phyloP scores from a whole-genome alignment of 2,113 vertebrate genomes.

The Kryptolebias marmoratus region DNA sequence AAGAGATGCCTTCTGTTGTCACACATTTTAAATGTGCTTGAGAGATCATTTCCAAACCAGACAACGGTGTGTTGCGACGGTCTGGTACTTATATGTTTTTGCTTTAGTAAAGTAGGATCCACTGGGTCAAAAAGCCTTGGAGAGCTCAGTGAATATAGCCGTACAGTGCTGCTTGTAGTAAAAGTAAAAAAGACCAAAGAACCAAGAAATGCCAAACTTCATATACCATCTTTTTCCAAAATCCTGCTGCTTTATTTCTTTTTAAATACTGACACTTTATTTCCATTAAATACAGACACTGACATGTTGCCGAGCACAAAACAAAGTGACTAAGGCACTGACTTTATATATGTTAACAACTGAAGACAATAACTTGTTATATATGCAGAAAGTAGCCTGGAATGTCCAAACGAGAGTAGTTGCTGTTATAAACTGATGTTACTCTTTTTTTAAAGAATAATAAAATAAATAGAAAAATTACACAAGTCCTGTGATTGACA shows the following conservation, averaged over 20 bases:
- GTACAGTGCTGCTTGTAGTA: too few relatives aligned
- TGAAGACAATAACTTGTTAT: neutral
- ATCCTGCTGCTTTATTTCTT: neutral
- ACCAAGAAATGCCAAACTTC: neutral
- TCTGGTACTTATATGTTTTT: too few relatives aligned
- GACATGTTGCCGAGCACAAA: neutral
- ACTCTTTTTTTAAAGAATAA: neutral
- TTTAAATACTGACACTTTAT: neutral
- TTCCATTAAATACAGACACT: neutral
- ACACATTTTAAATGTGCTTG: too few relatives aligned
- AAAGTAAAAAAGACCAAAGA: too few relatives aligned
- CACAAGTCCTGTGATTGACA: neutral
- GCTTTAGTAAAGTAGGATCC: too few relatives aligned
- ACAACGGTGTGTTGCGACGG: too few relatives aligned
- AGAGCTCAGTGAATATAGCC: too few relatives aligned
- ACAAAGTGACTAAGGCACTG: neutral
- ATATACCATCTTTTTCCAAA: neutral
- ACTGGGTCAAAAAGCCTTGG: too few relatives aligned
- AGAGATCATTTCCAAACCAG: too few relatives aligned
- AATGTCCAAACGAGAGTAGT: neutral
- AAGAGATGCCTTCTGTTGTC: too few relatives aligned
- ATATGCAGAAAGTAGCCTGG: slow-evolving; percentile 18
- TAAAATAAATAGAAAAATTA: neutral
- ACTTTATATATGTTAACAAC: neutral
- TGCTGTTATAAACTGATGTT: neutral